phyloP scores from a whole-genome alignment of 2,797 vertebrate species.

The Phrynocephalus vlangalii region DNA sequence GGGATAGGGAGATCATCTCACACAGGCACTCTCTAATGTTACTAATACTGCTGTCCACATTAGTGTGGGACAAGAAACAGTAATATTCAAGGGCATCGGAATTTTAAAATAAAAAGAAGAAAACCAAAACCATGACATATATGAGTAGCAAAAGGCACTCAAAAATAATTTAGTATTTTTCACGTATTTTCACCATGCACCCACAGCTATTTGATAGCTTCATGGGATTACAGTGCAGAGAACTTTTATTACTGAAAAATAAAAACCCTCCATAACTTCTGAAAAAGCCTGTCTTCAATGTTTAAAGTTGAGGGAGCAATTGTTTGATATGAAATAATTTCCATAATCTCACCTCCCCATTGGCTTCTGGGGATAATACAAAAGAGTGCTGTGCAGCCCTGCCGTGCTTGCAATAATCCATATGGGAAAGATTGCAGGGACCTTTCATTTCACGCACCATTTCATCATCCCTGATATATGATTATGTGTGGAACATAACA shows the following conservation, averaged over 20 bases:
- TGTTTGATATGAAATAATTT: slow-evolving; percentile 19
- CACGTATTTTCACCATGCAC: background rate
- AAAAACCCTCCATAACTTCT: background rate
- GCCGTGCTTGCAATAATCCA: background rate
- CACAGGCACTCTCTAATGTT: too few relatives aligned
- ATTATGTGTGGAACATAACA: fast-evolving
- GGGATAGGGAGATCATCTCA: too few relatives aligned
- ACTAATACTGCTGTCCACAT: too few relatives aligned
- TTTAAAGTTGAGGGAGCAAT: background rate
- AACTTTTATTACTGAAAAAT: background rate
- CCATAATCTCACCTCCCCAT: background rate
- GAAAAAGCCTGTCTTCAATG: slow-evolving; percentile 4
- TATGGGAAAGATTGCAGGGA: slow-evolving; percentile 10
- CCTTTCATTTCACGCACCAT: slow-evolving; percentile 22
- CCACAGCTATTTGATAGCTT: background rate
- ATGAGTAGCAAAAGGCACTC: background rate
- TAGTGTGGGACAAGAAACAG: too few relatives aligned
- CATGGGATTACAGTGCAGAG: background rate
- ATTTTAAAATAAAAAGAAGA: too few relatives aligned
- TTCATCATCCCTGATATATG: slow-evolving; percentile 24
- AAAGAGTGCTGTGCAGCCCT: background rate
- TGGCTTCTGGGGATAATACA: background rate
- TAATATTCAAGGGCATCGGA: background rate
- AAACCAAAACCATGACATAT: background rate
- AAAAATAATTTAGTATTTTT: too few relatives aligned